phyloP scores from a whole-genome alignment of 37 sponge, comb jelly and placozoan species.

The Dysidea cf. avara region DNA sequence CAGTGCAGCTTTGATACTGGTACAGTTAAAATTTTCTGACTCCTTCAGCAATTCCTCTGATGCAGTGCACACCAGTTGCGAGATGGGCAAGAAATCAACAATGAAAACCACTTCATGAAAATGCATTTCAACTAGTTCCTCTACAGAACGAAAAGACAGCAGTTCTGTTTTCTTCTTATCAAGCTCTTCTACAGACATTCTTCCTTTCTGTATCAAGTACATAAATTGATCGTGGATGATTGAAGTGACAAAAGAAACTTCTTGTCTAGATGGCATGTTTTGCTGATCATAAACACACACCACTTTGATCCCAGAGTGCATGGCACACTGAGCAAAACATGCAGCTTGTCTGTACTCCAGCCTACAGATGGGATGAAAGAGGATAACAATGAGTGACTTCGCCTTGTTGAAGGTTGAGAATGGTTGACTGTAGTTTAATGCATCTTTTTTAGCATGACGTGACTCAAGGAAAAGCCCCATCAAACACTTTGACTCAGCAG shows the following conservation, averaged over 20 bases:
- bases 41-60: too few relatives aligned
- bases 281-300: neutral
- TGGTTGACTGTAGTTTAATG: constrained; percentile 9
- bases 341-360: neutral
- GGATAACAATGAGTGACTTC: constrained; percentile 9
- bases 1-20: too few relatives aligned
- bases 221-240: constrained; percentile 13
- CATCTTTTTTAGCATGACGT: constrained; percentile 23
- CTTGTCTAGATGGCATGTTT: too few relatives aligned
- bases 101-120: too few relatives aligned
- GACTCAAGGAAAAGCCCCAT: constrained; percentile 53
- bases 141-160: neutral
- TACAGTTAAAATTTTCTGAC: too few relatives aligned
- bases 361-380: constrained; percentile 7
- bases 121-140: neutral
- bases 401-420: neutral
- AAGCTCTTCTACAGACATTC: constrained; percentile 25
- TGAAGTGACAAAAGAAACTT: too few relatives aligned
- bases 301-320: constrained; percentile 28
- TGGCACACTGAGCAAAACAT: constrained; percentile 29
- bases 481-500: constrained; percentile 50
- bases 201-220: constrained; percentile 34
- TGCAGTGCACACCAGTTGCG: too few relatives aligned
- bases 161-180: neutral
- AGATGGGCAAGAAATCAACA: too few relatives aligned